Percentiles rank a stretch among this genome's conserved stretches.
Evolutionary conservation across 1,140 invertebrate species (phyloP).

Genomic region (Himalopsyche phryganea): DNA sequence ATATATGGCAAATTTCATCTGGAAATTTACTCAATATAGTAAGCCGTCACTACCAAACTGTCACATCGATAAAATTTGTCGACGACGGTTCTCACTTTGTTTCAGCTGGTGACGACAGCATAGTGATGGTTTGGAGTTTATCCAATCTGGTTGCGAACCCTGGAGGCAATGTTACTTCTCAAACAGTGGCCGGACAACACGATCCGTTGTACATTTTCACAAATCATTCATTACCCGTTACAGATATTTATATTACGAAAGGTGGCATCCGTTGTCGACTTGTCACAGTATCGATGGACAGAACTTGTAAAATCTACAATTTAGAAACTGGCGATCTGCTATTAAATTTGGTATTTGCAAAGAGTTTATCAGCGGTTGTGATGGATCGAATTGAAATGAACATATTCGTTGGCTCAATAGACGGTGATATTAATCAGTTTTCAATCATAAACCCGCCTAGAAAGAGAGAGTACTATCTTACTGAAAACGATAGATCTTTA

Average conservation of each 20-base stretch:
- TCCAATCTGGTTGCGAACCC: conserved; percentile 43
- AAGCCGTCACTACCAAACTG: conserved; percentile 73
- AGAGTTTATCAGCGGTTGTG: conserved; percentile 64
- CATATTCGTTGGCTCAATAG: conserved; percentile 68
- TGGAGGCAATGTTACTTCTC: conserved; percentile 44
- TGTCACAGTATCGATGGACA: conserved; percentile 74
- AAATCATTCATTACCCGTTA: conserved; percentile 73
- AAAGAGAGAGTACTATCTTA: conserved; percentile 62
- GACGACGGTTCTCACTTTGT: conserved; percentile 70
- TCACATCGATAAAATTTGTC: conserved; percentile 71
- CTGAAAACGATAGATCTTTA: conserved; percentile 44
- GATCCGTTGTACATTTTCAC: conserved; percentile 66
- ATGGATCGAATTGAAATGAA: conserved; percentile 67
- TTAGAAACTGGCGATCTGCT: conserved; percentile 63
- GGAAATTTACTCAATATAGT: conserved; percentile 71
- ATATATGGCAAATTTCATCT: conserved; percentile 77
- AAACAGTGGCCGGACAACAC: conserved; percentile 54
- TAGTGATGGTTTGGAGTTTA: conserved; percentile 74
- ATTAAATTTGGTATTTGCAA: conserved; percentile 70
- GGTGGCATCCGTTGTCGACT: conserved; percentile 63
- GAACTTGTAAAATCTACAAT: conserved; percentile 79
- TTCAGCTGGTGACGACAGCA: conserved; percentile 78
- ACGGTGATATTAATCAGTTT: conserved; percentile 67
- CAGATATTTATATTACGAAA: conserved; percentile 67
- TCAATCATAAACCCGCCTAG: conserved; percentile 64